Conservation (phyloP, 2,888 invertebrate genomes). For the Zele albiditarsus region DNA sequence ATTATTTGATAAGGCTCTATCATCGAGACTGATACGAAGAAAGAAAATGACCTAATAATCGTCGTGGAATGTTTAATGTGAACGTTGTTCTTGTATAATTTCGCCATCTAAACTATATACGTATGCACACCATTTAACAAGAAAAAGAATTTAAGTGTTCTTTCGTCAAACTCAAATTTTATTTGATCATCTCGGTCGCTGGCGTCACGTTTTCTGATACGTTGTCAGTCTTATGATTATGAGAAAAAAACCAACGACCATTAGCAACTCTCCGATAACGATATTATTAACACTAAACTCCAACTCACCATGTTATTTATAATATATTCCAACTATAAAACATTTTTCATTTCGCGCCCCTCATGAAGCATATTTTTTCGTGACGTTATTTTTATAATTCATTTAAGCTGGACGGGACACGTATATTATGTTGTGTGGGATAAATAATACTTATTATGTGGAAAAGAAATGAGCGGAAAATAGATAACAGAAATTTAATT, state of each 20-base stretch:
- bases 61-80: neutral
- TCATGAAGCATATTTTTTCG: neutral
- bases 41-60: neutral
- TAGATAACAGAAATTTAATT: conserved; percentile 10
- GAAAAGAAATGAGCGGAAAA: neutral
- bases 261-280: neutral
- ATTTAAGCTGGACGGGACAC: conserved; percentile 35
- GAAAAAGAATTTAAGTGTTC: neutral
- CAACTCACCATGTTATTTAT: neutral
- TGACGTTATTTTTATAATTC: neutral
- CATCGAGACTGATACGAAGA: neutral
- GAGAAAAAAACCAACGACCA: conserved; percentile 13
- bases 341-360: neutral
- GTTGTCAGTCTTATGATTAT: conserved; percentile 25
- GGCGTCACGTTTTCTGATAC: neutral
- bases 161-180: neutral
- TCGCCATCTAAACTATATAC: neutral
- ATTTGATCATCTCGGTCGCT: neutral
- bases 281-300: neutral
- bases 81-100: neutral
- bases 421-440: neutral
- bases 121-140: neutral
- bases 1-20: neutral
- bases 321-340: conserved; percentile 5
- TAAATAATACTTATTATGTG: neutral